Conservation (phyloP, 2,797 vertebrate species). For the Acridotheres tristis region DNA sequence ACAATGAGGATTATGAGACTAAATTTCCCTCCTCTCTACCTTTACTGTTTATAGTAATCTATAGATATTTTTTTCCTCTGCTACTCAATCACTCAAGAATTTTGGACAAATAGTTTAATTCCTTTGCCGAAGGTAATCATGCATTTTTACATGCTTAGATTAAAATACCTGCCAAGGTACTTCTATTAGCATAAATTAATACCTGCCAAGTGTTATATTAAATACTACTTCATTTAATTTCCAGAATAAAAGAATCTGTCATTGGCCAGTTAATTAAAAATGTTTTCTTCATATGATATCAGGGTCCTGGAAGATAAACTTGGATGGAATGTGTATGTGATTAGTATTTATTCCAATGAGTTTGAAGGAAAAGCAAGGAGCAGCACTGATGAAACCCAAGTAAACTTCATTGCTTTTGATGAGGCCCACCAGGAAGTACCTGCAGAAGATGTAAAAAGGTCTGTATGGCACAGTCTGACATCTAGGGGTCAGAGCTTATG, state of each 20-base stretch:
- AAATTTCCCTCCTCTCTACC: background rate
- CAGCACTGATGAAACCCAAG: constrained; percentile 22
- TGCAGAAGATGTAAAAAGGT: constrained; percentile 68
- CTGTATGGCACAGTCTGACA: background rate
- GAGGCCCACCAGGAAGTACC: background rate
- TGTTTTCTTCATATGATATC: background rate
- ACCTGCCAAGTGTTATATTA: background rate
- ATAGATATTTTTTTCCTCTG: background rate
- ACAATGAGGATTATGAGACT: background rate
- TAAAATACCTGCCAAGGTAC: background rate
- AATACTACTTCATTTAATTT: background rate
- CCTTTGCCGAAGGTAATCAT: background rate
- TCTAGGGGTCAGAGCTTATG: background rate
- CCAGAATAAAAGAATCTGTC: background rate
- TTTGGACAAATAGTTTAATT: background rate
- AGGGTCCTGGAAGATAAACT: constrained; percentile 75
- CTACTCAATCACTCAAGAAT: background rate
- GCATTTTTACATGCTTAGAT: background rate
- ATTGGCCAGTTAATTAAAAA: background rate
- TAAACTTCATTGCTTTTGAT: constrained; percentile 63
- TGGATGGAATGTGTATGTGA: constrained; percentile 63
- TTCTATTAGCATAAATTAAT: background rate
- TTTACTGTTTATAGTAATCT: background rate
- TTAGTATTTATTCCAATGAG: constrained; percentile 43
- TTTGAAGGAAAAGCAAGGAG: background rate